phyloP scores from a whole-genome alignment of 2,888 invertebrate species.

The Drosophila setosimentum region DNA sequence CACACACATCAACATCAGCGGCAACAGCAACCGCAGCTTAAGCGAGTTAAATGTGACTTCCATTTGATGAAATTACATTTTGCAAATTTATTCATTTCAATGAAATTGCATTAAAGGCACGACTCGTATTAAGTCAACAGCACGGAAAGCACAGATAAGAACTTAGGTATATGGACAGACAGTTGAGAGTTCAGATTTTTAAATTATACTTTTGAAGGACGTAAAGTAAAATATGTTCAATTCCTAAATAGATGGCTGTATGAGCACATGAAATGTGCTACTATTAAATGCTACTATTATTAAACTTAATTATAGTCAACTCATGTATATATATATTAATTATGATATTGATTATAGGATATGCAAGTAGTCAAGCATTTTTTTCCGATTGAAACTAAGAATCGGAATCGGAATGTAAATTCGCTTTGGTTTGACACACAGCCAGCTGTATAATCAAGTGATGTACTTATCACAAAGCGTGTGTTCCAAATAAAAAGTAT shows the following conservation, averaged over 20 bases:
- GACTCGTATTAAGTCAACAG: constrained; percentile 18
- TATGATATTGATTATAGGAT: neutral
- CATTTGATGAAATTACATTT: constrained; percentile 59
- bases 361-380: neutral
- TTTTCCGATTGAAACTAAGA: neutral
- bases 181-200: neutral
- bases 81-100: constrained; percentile 57
- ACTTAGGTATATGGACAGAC: neutral
- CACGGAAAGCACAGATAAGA: neutral
- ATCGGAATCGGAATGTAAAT: neutral
- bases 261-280: neutral
- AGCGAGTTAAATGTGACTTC: constrained; percentile 56
- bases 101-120: constrained; percentile 53
- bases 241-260: too few species aligned
- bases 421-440: neutral
- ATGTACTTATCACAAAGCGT: neutral
- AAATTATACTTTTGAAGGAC: neutral
- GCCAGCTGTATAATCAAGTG: neutral
- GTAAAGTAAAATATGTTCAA: neutral
- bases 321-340: neutral
- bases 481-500: neutral
- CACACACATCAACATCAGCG: constrained; percentile 4
- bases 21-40: constrained; percentile 14
- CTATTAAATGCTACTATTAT: neutral
- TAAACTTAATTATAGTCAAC: neutral